Base-by-base conservation (phyloP, 2,113 vertebrate species). In the Microtus ochrogaster region DNA sequence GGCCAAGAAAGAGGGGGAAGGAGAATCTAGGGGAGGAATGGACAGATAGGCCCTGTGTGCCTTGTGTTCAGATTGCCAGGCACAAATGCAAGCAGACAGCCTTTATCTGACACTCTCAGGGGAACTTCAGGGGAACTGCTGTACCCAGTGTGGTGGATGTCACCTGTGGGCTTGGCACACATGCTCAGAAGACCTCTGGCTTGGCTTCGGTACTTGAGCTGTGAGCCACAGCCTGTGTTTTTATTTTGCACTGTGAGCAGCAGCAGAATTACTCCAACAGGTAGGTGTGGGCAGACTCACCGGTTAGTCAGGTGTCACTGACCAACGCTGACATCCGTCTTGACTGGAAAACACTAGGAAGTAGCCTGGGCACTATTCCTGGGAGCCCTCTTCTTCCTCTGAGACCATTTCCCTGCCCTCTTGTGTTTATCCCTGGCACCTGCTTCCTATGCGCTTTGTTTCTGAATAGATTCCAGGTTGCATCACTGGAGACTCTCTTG, bases 1-100 rank as follows among this genome's bases (percentile, higher is more conserved):
- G 77, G 93, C 87, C 92, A 90, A 90, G 83, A 79, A 58, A 90
- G 92, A 68, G 39, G 47, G 63, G 83, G 11, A 47, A 63, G 87
- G 17, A 52, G 66, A 76, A 47, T 26, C 19, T 1, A 41, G 68
- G 85, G 92, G 70, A 85, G 77, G 66, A 70, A 33, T 0, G 0
- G 63, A 47, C 61, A 49, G 24, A 8, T 73, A 65, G 41, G 14
- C 47, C 17, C 6, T 77, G 66, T 83, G 72, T 66, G 89, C 65
- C 33, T 65, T 5, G 14, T 30, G 4, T 19, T 52, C 21, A 30
- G 70, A 58, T 22, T 49, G 58, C 8, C 14, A 92, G 84, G 77
- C 17, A 0, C 72, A 19, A 7, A 10, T 26, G 65, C 11, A 76
- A 24, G 36, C 1, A n/a, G 90, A 36, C 5, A n/a, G 41, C 33